Percentiles rank a stretch among this genome's conserved stretches.
These are phyloP conservation scores for Nemoura dubitans DNA, from an alignment of 2,888 invertebrate genomes.

Conservation along the genomic window DNA sequence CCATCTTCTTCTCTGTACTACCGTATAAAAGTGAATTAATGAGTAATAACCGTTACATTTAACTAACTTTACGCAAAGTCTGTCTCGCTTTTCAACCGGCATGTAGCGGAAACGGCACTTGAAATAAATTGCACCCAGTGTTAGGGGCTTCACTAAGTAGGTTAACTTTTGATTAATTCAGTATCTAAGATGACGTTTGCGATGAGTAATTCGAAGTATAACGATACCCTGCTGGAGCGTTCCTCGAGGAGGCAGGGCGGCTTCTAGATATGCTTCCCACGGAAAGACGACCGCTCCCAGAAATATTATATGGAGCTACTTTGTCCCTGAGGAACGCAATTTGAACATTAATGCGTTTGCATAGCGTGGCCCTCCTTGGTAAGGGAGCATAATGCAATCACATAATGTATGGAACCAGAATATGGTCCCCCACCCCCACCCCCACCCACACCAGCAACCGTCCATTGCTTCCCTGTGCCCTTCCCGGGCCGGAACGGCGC, in stretches of 20 bases:
- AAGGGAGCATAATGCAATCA: slow-evolving; percentile 2
- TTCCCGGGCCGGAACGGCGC: background rate
- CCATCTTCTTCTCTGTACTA: background rate
- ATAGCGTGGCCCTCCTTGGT: background rate
- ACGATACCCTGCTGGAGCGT: slow-evolving; percentile 14
- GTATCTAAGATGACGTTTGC: slow-evolving; percentile 31
- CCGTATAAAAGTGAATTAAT: slow-evolving; percentile 29
- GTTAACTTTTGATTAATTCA: slow-evolving; percentile 22
- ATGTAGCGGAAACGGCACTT: slow-evolving; percentile 9
- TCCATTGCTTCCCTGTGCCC: background rate
- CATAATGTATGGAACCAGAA: slow-evolving; percentile 5
- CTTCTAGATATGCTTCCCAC: background rate
- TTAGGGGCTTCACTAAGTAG: slow-evolving; percentile 7
- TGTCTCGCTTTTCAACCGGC: slow-evolving; percentile 4
- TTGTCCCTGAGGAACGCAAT: background rate
- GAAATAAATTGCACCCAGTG: background rate
- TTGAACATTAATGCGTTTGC: slow-evolving; percentile 13
- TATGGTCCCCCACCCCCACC: background rate
- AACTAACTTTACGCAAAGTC: slow-evolving; percentile 19
- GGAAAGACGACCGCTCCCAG: background rate
- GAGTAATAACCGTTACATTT: slow-evolving; percentile 37
- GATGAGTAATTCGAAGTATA: slow-evolving; percentile 31
- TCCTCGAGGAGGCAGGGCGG: background rate
- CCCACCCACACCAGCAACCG: background rate
- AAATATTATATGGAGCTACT: slow-evolving; percentile 15